These are phyloP conservation scores for Chiroxiphia lanceolata DNA, from an alignment of 2,797 vertebrate species.

Conservation along the genomic window DNA sequence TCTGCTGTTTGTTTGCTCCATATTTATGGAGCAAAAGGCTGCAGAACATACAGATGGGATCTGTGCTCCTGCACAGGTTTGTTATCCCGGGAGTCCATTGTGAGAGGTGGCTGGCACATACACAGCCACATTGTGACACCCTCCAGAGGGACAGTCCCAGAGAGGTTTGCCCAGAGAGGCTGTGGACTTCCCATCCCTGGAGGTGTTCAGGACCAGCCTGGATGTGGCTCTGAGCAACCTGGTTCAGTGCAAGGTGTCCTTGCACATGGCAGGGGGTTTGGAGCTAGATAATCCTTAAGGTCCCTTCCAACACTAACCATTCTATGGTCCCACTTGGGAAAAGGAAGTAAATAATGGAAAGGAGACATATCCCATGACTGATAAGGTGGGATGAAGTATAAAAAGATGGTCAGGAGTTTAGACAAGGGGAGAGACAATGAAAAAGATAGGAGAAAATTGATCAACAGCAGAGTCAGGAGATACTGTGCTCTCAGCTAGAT, in stretches of 20 bases:
- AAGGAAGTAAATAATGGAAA: not conserved
- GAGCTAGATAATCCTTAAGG: not conserved
- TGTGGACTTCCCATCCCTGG: not conserved
- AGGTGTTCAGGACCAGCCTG: not conserved
- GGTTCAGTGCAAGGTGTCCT: not conserved
- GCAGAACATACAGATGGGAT: not conserved
- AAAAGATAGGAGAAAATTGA: not conserved
- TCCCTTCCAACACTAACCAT: not conserved
- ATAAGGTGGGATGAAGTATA: not conserved
- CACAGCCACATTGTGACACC: not conserved
- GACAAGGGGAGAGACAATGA: not conserved
- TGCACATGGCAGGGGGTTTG: not conserved
- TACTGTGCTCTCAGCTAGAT: not conserved
- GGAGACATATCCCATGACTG: not conserved
- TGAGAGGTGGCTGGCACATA: not conserved
- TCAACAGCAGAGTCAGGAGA: not conserved
- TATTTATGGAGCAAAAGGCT: not conserved
- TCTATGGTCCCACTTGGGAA: not conserved
- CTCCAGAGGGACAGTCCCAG: not conserved
- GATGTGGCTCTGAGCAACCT: not conserved
- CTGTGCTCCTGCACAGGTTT: not conserved
- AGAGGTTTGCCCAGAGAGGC: not conserved
- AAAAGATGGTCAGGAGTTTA: not conserved
- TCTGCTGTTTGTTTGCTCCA: not conserved
- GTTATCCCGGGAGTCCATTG: fast-evolving